Conservation (phyloP, 2,113 vertebrate species). For the Nymphicus hollandicus region DNA sequence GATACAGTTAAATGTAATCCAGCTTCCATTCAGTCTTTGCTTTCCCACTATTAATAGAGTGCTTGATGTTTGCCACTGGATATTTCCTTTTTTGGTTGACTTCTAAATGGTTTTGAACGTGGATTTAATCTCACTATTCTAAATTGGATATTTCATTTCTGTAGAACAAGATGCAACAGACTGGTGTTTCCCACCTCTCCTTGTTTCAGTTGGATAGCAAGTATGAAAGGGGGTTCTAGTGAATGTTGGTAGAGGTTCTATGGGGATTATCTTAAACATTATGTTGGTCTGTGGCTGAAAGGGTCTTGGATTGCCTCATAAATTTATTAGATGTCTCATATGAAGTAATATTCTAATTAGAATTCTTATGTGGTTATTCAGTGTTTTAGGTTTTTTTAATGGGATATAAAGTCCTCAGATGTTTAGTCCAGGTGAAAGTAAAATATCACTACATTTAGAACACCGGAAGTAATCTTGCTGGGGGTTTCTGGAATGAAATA, state of each 20-base stretch:
- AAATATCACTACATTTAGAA: not conserved
- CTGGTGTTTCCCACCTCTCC: not conserved
- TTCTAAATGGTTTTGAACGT: not conserved
- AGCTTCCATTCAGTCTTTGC: not conserved
- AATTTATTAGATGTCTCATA: not conserved
- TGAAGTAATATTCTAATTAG: not conserved
- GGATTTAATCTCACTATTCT: not conserved
- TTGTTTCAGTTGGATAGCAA: accelerated
- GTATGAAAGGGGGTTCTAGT: not conserved
- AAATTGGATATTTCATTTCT: not conserved
- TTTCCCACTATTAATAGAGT: not conserved
- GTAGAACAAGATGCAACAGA: not conserved
- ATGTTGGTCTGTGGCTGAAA: not conserved
- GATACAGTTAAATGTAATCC: not conserved
- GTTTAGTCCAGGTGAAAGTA: not conserved
- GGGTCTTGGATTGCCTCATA: not conserved
- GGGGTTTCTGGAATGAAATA: not conserved
- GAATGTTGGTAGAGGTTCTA: not conserved
- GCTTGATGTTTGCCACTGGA: not conserved
- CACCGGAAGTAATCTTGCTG: not conserved
- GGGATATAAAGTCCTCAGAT: not conserved
- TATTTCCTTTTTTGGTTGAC: not conserved
- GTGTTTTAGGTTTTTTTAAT: not conserved
- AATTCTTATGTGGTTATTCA: not conserved
- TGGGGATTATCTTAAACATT: not conserved